A percentile compares a stretch with the other conserved stretches of the same genome.
phyloP scores from a whole-genome alignment of 2,888 invertebrate species.

The Philopedon plagiatum region DNA sequence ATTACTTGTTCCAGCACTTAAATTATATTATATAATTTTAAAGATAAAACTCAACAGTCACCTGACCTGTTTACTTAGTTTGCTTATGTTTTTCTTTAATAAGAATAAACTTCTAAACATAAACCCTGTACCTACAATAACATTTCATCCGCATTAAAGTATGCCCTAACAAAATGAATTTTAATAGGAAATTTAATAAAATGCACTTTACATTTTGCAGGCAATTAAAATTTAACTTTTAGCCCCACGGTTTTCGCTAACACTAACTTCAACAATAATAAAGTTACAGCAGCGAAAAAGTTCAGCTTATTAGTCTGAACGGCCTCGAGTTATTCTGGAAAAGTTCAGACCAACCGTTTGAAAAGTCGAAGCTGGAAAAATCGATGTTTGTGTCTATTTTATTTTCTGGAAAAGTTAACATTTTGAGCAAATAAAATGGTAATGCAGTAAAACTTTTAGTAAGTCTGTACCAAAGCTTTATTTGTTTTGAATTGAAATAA shows the following conservation, averaged over 20 bases:
- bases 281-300: conserved; percentile 5
- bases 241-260: background rate
- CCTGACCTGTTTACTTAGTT: no score
- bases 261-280: conserved; percentile 7
- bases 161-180: background rate
- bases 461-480: no score
- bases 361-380: background rate
- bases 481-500: no score
- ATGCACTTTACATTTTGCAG: background rate
- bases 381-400: conserved; percentile 4
- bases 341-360: background rate
- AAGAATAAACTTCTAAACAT: no score
- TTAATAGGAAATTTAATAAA: conserved; percentile 8
- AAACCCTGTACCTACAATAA: no score
- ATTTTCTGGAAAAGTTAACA: background rate
- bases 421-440: background rate
- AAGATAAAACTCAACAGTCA: no score
- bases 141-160: no score
- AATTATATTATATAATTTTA: no score
- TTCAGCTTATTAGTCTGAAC: conserved; percentile 12
- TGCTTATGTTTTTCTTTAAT: no score
- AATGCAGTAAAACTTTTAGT: background rate
- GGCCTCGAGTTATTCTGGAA: conserved; percentile 1
- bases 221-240: conserved; percentile 13
- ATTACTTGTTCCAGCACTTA: no score